Evolutionary conservation across 1,140 invertebrate species (phyloP), one percentile per base, ranked within the genome.

Genomic region (Ooceraea biroi): DNA sequence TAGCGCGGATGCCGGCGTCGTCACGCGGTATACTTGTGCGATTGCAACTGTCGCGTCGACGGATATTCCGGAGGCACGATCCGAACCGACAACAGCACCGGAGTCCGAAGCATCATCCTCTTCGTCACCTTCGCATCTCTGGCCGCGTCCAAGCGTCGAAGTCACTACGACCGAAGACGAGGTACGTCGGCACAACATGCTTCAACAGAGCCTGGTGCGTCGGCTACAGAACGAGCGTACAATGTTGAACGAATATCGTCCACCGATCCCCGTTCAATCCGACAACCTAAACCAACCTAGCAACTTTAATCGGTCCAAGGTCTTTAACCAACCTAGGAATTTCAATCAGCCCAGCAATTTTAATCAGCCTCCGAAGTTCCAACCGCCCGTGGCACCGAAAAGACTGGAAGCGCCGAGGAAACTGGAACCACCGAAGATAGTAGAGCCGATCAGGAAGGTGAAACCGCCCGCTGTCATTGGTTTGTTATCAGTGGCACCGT

Each of bases 1-100:
- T 57, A 92, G 93, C 25, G 80, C 91, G 0, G 92, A 93, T 1
- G 57, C 86, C 7, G 92, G 93, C 5, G 82, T 94, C 0, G 90
- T 94, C 0, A 94, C 94, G 0, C 90, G 93, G 11, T 94, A 94
- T 52, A 85, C 94, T 0, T 90, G 92, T 41, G 94, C 93, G 0
- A 92, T 94, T 4, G 94, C 83, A 7, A 94, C 94, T 0, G 90
- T 94, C 0, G 90, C 92, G 0, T 87, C 92, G 19, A 58, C 82
- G 14, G 72, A 89, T 46, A 83, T 77, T 69, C 48, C 73, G 1
- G 73, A 88, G 3, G 22, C 60, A 0, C 66, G 46, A 8, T 65
- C 71, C 0, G 63, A 87, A 11, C 80, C 63, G 5, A 8, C 19
- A 36, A 36, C 41, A 22, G 44, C 36, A 22, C 3, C 10, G 55